Conservation (phyloP, 2,888 invertebrate species). For the Hedya salicella region DNA sequence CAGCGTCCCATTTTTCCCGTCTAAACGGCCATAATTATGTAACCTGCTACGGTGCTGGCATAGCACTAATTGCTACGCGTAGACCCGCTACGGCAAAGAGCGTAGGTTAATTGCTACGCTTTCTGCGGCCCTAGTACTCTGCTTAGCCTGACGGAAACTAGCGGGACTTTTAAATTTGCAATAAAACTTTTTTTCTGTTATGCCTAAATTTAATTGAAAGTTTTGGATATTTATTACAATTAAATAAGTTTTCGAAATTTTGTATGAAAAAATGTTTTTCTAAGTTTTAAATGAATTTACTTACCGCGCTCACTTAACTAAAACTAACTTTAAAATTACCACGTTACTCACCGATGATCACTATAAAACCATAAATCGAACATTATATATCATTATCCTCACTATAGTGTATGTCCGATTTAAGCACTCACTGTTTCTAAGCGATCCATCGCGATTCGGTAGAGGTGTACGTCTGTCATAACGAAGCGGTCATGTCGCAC, state of each 20-base stretch:
- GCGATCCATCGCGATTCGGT: conserved; percentile 61
- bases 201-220: too few relatives aligned
- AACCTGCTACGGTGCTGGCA: conserved; percentile 66
- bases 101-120: conserved; percentile 77
- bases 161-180: not conserved
- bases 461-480: conserved; percentile 52
- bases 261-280: not conserved
- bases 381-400: conserved; percentile 69
- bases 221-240: not conserved
- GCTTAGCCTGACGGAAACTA: conserved; percentile 50
- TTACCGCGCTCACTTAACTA: conserved; percentile 10
- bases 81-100: conserved; percentile 70
- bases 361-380: conserved; percentile 77
- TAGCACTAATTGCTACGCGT: conserved; percentile 83
- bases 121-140: conserved; percentile 51
- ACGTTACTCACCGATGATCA: conserved; percentile 78
- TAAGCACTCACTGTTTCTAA: conserved; percentile 71
- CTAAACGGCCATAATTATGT: conserved; percentile 75
- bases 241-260: not conserved
- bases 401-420: conserved; percentile 49
- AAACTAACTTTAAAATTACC: conserved; percentile 25
- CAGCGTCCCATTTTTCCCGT: conserved; percentile 42
- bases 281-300: conserved; percentile 8
- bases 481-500: conserved; percentile 63
- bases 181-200: not conserved